Conservation (phyloP, 2,113 vertebrate genomes). For the Tamias sibiricus region DNA sequence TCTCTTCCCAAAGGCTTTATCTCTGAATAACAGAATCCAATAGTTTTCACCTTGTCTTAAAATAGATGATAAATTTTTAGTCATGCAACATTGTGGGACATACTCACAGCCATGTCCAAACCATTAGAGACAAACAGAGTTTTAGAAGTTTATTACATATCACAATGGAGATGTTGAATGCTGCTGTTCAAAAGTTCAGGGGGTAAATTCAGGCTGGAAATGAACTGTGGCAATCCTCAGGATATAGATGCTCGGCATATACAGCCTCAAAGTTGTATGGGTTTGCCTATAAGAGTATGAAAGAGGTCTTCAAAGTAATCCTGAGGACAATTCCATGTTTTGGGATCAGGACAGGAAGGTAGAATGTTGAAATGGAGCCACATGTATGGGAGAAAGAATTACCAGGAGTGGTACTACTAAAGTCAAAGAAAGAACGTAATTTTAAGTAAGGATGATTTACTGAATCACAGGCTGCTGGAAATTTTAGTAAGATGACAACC, state of each 20-base stretch:
- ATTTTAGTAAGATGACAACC: not conserved
- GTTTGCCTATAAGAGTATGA: not conserved
- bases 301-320: not conserved
- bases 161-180: not conserved
- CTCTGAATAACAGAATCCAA: not conserved
- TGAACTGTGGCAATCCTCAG: not conserved
- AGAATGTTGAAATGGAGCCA: not conserved
- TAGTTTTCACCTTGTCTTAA: not conserved
- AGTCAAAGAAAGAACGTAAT: not conserved
- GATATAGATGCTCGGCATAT: not conserved
- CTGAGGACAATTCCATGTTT: accelerated
- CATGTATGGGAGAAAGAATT: no score
- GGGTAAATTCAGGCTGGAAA: not conserved
- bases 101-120: not conserved
- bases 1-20: not conserved
- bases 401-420: not conserved
- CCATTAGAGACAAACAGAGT: not conserved
- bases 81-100: no score
- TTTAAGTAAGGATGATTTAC: not conserved
- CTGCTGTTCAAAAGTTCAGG: not conserved
- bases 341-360: not conserved
- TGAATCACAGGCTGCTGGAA: not conserved
- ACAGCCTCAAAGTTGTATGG: not conserved
- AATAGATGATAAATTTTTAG: not conserved
- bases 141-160: not conserved